Conservation (phyloP, 2,797 vertebrate genomes). For the Arrhamphus sclerolepis region DNA sequence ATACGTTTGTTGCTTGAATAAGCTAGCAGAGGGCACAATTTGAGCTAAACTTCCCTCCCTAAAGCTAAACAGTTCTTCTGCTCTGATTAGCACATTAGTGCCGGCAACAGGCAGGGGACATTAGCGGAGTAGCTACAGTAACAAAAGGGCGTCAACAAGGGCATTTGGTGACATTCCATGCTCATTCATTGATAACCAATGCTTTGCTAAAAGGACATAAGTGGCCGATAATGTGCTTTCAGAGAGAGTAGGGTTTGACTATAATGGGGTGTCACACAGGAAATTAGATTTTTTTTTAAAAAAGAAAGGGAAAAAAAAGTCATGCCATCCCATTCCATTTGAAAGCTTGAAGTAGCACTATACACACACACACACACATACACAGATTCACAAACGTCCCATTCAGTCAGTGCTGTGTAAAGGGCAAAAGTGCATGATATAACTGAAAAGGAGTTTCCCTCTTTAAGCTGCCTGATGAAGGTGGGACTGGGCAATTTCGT, state of each 20-base stretch:
- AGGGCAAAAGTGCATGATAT: too few relatives aligned
- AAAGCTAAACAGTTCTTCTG: conserved; percentile 59
- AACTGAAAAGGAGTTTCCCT: too few relatives aligned
- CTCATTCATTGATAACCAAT: conserved; percentile 60
- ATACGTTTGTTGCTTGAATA: conserved; percentile 10
- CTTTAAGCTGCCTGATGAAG: too few relatives aligned
- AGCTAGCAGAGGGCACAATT: conserved; percentile 21
- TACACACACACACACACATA: too few relatives aligned
- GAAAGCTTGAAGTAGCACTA: not conserved
- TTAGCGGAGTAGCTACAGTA: conserved; percentile 53
- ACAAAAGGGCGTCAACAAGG: conserved; percentile 48
- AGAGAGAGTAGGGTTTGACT: conserved; percentile 18
- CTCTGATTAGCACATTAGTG: conserved; percentile 72
- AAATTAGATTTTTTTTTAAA: conserved; percentile 19
- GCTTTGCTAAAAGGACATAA: conserved; percentile 54
- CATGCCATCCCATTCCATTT: not conserved
- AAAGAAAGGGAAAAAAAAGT: not conserved
- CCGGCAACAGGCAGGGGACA: conserved; percentile 52
- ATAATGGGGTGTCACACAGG: conserved; percentile 14
- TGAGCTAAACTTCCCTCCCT: conserved; percentile 31
- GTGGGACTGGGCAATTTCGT: too few relatives aligned
- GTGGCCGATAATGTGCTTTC: conserved; percentile 65
- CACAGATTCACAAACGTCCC: too few relatives aligned
- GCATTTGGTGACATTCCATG: conserved; percentile 51
- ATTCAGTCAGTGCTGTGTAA: too few relatives aligned